Conservation (phyloP, 2,888 invertebrate species). For the Stomorhina lunata region DNA sequence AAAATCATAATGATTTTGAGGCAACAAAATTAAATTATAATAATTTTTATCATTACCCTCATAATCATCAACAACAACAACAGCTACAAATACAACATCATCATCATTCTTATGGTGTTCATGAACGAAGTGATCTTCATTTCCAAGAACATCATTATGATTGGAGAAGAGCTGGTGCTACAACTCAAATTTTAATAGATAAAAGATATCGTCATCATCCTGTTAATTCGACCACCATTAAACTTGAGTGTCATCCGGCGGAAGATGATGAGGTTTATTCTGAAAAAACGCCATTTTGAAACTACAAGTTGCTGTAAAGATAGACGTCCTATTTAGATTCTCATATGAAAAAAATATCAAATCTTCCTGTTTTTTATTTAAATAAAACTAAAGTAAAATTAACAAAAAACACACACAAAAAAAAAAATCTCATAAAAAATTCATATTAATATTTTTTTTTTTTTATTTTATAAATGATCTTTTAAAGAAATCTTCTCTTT, state of each 20-base stretch:
- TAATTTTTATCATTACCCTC: constrained; percentile 39
- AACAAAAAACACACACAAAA: too few species aligned
- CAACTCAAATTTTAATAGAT: constrained; percentile 23
- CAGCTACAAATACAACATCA: background rate
- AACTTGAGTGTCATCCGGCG: constrained; percentile 48
- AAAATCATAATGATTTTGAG: constrained; percentile 59
- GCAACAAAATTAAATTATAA: constrained; percentile 34
- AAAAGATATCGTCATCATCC: constrained; percentile 14
- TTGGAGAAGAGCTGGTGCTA: constrained; percentile 31
- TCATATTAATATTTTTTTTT: background rate
- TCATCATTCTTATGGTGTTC: background rate
- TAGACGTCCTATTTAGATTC: constrained; percentile 43
- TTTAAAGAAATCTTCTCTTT: constrained; percentile 59
- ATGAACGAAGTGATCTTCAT: constrained; percentile 1
- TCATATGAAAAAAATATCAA: constrained; percentile 35
- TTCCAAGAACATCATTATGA: constrained; percentile 44
- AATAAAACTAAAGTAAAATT: constrained; percentile 31
- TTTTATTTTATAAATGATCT: constrained; percentile 45
- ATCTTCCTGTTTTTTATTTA: constrained; percentile 46
- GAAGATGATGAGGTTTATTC: constrained; percentile 46
- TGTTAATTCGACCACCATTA: constrained; percentile 28
- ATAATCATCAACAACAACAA: constrained; percentile 29
- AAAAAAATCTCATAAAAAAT: constrained; percentile 15
- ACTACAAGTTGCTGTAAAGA: constrained; percentile 1
- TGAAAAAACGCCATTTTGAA: constrained; percentile 42